Evolutionary conservation across 2,797 vertebrate species (phyloP).

Genomic region (Nyctalus aviator): DNA sequence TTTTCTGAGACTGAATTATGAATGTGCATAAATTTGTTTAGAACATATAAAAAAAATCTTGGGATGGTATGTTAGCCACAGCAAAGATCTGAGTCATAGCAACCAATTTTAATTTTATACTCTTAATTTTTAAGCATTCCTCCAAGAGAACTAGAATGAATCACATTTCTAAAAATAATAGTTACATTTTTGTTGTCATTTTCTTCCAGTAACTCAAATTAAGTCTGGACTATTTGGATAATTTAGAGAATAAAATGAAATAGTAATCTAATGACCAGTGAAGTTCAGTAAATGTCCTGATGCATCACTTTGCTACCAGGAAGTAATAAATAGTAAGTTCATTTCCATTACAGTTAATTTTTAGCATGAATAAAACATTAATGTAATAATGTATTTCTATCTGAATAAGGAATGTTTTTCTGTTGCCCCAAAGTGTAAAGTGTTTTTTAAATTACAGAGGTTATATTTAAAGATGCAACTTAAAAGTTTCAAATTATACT

Average conservation of each 20-base stretch:
- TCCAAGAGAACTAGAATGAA: constrained; percentile 35
- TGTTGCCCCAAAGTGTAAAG: constrained; percentile 63
- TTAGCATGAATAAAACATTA: constrained; percentile 62
- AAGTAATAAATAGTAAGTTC: constrained; percentile 65
- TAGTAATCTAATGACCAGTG: constrained; percentile 62
- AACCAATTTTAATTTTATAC: not conserved
- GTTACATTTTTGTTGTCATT: constrained; percentile 57
- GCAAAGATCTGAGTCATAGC: not conserved
- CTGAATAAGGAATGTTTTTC: not conserved
- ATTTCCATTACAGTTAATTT: constrained; percentile 67
- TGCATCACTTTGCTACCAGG: constrained; percentile 59
- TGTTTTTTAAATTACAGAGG: constrained; percentile 70
- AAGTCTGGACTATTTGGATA: constrained; percentile 50
- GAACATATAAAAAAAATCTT: not conserved
- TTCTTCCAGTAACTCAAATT: constrained; percentile 68
- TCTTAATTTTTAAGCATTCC: constrained; percentile 58
- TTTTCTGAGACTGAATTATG: not conserved
- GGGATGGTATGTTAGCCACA: not conserved
- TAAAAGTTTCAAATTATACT: constrained; percentile 77
- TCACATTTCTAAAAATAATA: constrained; percentile 53
- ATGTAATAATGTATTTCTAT: constrained; percentile 46
- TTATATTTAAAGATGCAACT: constrained; percentile 71
- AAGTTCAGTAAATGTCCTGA: constrained; percentile 61
- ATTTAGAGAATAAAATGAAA: constrained; percentile 66
- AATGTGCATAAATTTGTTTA: not conserved